Evolutionary conservation across 2,113 vertebrate genomes (phyloP).

Genomic region (Noturus placidus): DNA sequence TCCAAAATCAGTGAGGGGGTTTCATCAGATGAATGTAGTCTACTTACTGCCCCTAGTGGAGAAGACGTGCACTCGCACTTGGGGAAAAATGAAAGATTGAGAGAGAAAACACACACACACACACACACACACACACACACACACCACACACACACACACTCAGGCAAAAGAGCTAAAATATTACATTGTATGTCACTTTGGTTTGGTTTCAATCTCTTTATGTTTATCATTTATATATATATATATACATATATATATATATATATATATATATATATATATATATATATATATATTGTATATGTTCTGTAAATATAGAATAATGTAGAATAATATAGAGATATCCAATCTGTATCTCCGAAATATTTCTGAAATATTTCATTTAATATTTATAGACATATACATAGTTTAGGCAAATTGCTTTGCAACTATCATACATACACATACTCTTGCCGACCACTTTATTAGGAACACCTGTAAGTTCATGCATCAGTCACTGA

Average conservation of each 20-base stretch:
- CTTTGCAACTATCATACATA: background rate
- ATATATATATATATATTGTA: too few species aligned
- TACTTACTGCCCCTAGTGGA: conserved; percentile 61
- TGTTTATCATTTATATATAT: background rate
- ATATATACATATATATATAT: too few species aligned
- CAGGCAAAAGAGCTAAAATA: background rate
- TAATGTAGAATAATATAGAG: too few species aligned
- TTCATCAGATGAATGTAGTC: conserved; percentile 2
- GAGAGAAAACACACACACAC: too few species aligned
- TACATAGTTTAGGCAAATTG: background rate
- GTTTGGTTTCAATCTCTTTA: background rate
- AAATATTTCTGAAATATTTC: background rate
- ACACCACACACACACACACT: background rate
- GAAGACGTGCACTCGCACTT: background rate
- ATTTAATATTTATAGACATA: background rate
- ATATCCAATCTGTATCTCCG: background rate
- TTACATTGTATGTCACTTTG: background rate
- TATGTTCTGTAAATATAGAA: background rate
- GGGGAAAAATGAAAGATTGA: background rate
- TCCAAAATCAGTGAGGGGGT: conserved; percentile 11
- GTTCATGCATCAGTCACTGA: background rate
- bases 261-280: too few species aligned
- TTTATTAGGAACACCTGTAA: conserved; percentile 5
- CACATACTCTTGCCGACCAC: background rate
- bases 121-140: too few species aligned